These are phyloP conservation scores for Diplogasteroides magnus DNA, from an alignment of 1,140 invertebrate genomes.

Conservation along the genomic window DNA sequence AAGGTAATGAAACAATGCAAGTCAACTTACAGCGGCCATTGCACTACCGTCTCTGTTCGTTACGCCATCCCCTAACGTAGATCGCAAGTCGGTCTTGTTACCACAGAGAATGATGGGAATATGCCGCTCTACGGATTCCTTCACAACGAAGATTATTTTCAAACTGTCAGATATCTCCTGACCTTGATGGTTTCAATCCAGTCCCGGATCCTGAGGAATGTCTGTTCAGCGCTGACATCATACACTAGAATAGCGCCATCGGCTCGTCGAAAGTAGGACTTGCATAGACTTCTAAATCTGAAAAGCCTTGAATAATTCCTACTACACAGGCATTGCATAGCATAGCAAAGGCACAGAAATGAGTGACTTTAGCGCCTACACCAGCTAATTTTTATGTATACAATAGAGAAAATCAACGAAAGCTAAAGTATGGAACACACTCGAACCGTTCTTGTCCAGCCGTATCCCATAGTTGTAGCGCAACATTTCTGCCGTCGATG, in stretches of 20 bases:
- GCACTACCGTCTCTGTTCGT: conserved; percentile 39
- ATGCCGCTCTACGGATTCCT: conserved; percentile 38
- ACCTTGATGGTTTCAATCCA: conserved; percentile 52
- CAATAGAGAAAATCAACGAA: no score
- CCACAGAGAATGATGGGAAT: conserved; percentile 42
- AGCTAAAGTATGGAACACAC: no score
- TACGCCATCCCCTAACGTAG: conserved; percentile 25
- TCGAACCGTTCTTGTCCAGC: conserved; percentile 63
- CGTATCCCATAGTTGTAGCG: conserved; percentile 67
- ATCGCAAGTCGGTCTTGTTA: conserved; percentile 41
- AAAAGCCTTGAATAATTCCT: conserved; percentile 35
- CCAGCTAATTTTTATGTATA: no score
- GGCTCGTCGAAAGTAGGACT: conserved; percentile 49
- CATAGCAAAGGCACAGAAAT: no score
- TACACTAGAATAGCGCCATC: conserved; percentile 51
- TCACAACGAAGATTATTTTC: no score
- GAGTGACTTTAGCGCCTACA: no score
- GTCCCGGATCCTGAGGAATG: conserved; percentile 42
- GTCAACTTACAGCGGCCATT: conserved; percentile 39
- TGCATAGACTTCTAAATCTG: conserved; percentile 49
- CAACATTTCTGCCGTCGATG: conserved; percentile 64
- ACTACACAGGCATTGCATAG: no score
- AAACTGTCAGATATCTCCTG: background rate
- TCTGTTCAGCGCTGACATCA: conserved; percentile 42
- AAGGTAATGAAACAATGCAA: no score